These are phyloP conservation scores for Harpagifer antarcticus DNA, from an alignment of 2,797 vertebrate species.

Conservation along the genomic window DNA sequence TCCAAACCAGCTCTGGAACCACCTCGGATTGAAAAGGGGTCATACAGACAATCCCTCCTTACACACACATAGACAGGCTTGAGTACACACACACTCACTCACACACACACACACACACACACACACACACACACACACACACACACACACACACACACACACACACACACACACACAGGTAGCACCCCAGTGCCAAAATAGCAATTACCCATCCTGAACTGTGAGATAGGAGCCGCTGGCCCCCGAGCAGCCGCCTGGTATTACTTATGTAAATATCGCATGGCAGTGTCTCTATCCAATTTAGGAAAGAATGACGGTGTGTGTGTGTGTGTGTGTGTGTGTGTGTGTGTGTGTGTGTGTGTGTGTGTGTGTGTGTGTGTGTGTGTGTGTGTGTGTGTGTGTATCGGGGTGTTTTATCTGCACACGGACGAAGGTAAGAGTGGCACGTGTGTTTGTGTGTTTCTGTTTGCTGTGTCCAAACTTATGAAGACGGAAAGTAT, in stretches of 20 bases:
- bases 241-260: slow-evolving; percentile 71
- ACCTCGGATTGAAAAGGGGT: too few relatives aligned
- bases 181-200: slow-evolving; percentile 74
- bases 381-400: slow-evolving; percentile 33
- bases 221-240: slow-evolving; percentile 68
- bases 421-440: slow-evolving; percentile 46
- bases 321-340: slow-evolving; percentile 36
- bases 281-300: slow-evolving; percentile 75
- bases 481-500: slow-evolving; percentile 29
- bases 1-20: too few relatives aligned
- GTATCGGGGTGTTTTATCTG: slow-evolving; percentile 43
- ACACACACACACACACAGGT: slow-evolving; percentile 44
- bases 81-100: background rate
- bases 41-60: slow-evolving; percentile 24
- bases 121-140: slow-evolving; percentile 12
- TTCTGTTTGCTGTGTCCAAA: slow-evolving; percentile 2
- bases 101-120: slow-evolving; percentile 25
- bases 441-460: slow-evolving; percentile 27
- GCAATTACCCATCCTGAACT: slow-evolving; percentile 72
- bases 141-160: slow-evolving; percentile 21
- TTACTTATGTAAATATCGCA: slow-evolving; percentile 82
- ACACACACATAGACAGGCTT: slow-evolving; percentile 28
- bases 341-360: slow-evolving; percentile 36
- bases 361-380: slow-evolving; percentile 35
- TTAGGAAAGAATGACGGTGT: slow-evolving; percentile 63